Conservation (phyloP, 2,888 invertebrate genomes). For the Heliconius ismenius region DNA sequence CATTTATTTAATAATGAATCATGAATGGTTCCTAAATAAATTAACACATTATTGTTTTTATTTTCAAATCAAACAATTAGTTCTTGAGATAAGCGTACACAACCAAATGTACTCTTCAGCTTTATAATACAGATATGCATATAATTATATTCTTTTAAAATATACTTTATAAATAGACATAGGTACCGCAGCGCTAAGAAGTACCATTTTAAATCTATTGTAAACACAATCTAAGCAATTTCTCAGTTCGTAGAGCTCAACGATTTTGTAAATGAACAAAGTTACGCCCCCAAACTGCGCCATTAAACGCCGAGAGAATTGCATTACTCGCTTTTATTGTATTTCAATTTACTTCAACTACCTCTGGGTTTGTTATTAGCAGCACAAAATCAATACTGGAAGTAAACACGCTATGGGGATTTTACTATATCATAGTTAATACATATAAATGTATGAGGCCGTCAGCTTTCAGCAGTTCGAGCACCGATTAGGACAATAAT, state of each 20-base stretch:
- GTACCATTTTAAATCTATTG: slow-evolving; percentile 1
- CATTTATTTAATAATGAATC: no score
- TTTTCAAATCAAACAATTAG: no score
- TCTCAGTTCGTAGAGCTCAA: slow-evolving; percentile 30
- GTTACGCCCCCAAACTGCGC: slow-evolving; percentile 59
- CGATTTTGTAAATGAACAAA: slow-evolving; percentile 59
- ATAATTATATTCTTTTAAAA: not conserved
- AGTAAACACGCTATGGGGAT: slow-evolving; percentile 13
- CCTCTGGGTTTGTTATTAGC: slow-evolving; percentile 27
- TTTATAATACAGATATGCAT: no score
- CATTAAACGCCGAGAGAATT: slow-evolving; percentile 64
- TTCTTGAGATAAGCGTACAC: no score
- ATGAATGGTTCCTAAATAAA: no score
- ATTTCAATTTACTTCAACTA: slow-evolving; percentile 59
- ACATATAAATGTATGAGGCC: not conserved
- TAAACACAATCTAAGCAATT: slow-evolving; percentile 26
- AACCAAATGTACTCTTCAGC: no score
- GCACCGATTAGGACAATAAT: no score
- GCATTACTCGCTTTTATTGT: slow-evolving; percentile 58
- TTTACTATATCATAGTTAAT: not conserved
- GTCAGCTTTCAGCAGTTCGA: no score
- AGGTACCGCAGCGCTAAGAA: not conserved
- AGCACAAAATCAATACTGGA: slow-evolving; percentile 15
- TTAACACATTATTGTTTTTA: no score
- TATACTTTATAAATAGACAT: not conserved